Conservation (phyloP, 35 echinoderm and acorn worm species). For the Hemicentrotus pulcherrimus region DNA sequence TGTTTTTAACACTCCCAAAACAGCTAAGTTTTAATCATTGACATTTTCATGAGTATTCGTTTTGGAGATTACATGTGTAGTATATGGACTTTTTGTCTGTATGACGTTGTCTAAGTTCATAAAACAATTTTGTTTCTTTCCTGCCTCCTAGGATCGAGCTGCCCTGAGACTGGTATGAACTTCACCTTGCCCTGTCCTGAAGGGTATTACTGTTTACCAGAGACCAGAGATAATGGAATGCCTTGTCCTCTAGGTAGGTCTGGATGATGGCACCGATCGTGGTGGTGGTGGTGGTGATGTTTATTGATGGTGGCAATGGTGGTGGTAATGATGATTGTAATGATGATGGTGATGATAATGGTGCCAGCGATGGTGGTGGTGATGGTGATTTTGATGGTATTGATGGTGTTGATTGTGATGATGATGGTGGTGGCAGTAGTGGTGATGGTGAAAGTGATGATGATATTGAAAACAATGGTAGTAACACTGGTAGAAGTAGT, state of each 20-base stretch:
- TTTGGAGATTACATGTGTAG: too few relatives aligned
- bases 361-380: not conserved
- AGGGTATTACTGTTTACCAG: conserved; percentile 84
- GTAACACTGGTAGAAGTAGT: not conserved
- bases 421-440: not conserved
- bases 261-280: not conserved
- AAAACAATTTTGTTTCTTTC: not conserved
- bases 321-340: not conserved
- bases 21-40: too few relatives aligned
- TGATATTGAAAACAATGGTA: conserved; percentile 24
- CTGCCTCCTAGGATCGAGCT: conserved; percentile 65
- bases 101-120: not conserved
- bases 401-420: not conserved
- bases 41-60: too few relatives aligned
- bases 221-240: conserved; percentile 75
- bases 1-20: too few relatives aligned
- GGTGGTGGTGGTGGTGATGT: not conserved
- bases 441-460: not conserved
- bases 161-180: conserved; percentile 89
- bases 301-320: not conserved
- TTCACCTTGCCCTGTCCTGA: conserved; percentile 72
- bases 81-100: too few relatives aligned
- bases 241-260: conserved; percentile 83
- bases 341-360: not conserved
- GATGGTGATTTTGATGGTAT: not conserved